Percentiles rank a stretch among this genome's conserved stretches.
Conservation (phyloP, 2,113 vertebrate genomes). For the Sigmodon hispidus region DNA sequence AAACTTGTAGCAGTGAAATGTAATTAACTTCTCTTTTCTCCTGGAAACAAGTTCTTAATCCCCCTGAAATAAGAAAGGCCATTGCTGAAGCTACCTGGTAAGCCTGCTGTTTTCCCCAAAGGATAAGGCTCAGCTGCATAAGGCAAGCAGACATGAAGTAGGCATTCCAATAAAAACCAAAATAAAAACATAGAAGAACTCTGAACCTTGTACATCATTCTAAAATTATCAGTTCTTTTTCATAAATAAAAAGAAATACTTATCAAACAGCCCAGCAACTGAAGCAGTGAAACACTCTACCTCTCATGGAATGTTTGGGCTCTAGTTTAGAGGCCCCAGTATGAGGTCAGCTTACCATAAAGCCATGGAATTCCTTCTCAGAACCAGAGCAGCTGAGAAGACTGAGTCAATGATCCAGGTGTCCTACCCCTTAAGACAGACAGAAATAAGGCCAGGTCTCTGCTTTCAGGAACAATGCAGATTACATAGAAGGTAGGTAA, state of each 20-base stretch:
- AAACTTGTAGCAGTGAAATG: background rate
- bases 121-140: background rate
- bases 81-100: background rate
- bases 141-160: background rate
- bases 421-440: rapidly evolving
- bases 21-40: background rate
- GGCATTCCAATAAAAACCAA: conserved; percentile 4
- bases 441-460: background rate
- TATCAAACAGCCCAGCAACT: background rate
- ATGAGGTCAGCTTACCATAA: conserved; percentile 40
- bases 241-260: background rate
- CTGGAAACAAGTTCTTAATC: background rate
- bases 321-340: background rate
- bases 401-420: rapidly evolving
- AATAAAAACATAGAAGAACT: background rate
- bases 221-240: background rate
- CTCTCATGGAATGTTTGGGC: background rate
- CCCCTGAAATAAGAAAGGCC: background rate
- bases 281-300: background rate
- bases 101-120: background rate
- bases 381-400: background rate
- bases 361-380: rapidly evolving
- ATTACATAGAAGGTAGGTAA: background rate
- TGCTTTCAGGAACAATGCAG: background rate
- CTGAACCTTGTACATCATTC: background rate